Conservation (phyloP, 2,797 vertebrate genomes). For the Cossypha caffra region DNA sequence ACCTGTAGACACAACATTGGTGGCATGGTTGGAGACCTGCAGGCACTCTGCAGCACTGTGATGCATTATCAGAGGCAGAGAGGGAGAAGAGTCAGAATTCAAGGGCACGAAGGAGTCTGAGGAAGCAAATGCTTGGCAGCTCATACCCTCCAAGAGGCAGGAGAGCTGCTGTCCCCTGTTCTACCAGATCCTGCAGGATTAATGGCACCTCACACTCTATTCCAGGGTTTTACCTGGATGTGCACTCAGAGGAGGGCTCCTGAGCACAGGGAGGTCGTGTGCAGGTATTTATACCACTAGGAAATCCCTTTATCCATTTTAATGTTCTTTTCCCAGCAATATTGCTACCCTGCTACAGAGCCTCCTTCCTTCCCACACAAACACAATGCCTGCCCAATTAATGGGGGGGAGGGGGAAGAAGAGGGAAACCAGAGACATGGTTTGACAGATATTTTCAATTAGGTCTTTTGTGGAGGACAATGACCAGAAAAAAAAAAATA, state of each 20-base stretch:
- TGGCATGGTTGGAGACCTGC: slow-evolving; percentile 86
- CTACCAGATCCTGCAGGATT: neutral
- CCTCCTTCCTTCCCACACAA: slow-evolving; percentile 78
- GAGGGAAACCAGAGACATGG: slow-evolving; percentile 79
- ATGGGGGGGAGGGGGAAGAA: slow-evolving; percentile 2
- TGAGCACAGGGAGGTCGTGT: slow-evolving; percentile 77
- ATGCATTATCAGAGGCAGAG: slow-evolving; percentile 94
- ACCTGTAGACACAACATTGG: slow-evolving; percentile 94
- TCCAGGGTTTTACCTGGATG: slow-evolving; percentile 74
- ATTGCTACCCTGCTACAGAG: slow-evolving; percentile 74
- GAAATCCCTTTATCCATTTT: slow-evolving; percentile 86
- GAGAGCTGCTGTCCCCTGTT: slow-evolving; percentile 17
- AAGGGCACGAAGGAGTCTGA: slow-evolving; percentile 88
- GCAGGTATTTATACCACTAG: slow-evolving; percentile 92
- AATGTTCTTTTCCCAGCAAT: slow-evolving; percentile 81
- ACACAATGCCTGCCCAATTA: slow-evolving; percentile 71
- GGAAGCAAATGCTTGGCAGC: slow-evolving; percentile 89
- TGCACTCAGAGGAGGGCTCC: slow-evolving; percentile 72
- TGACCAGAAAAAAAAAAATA: neutral
- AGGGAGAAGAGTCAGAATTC: slow-evolving; percentile 84
- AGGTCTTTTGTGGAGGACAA: slow-evolving; percentile 65
- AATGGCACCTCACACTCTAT: slow-evolving; percentile 1
- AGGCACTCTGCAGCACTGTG: slow-evolving; percentile 89
- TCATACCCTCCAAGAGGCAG: slow-evolving; percentile 81
- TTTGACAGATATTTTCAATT: slow-evolving; percentile 64